A percentile compares a stretch with the other conserved stretches of the same genome.
Evolutionary conservation across 35 echinoderm and acorn worm species (phyloP).

Genomic region (Eucidaris tribuloides): DNA sequence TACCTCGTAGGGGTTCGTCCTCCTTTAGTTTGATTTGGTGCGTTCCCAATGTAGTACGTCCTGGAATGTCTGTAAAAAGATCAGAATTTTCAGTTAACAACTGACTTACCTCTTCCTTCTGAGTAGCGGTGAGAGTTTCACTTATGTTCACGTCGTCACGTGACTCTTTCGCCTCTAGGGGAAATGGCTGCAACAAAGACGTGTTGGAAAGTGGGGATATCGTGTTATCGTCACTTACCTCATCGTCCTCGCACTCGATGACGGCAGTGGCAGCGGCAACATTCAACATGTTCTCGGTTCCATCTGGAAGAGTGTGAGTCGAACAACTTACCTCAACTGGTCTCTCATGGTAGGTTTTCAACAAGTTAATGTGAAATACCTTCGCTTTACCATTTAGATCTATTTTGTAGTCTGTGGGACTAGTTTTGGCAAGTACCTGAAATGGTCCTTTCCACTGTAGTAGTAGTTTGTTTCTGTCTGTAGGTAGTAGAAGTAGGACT

Average conservation of each 20-base stretch:
- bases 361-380: slow-evolving; percentile 8
- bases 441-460: slow-evolving; percentile 56
- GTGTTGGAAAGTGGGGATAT: neutral
- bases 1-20: slow-evolving; percentile 17
- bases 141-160: neutral
- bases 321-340: neutral
- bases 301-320: no score
- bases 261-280: neutral
- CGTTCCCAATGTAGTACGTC: slow-evolving; percentile 10
- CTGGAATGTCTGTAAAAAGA: slow-evolving; percentile 40
- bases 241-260: neutral
- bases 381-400: neutral
- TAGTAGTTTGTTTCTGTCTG: slow-evolving; percentile 42
- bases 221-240: neutral
- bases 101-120: neutral
- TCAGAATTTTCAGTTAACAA: slow-evolving; percentile 16
- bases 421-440: neutral
- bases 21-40: slow-evolving; percentile 20
- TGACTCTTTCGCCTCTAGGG: neutral
- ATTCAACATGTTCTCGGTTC: no score
- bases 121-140: neutral
- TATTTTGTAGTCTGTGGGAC: neutral
- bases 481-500: slow-evolving; percentile 48
- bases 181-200: neutral
- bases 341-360: neutral